Percentiles rank a stretch among this genome's conserved stretches.
phyloP scores from a whole-genome alignment of 2,797 vertebrate species.

The Hafferia zeledoni region DNA sequence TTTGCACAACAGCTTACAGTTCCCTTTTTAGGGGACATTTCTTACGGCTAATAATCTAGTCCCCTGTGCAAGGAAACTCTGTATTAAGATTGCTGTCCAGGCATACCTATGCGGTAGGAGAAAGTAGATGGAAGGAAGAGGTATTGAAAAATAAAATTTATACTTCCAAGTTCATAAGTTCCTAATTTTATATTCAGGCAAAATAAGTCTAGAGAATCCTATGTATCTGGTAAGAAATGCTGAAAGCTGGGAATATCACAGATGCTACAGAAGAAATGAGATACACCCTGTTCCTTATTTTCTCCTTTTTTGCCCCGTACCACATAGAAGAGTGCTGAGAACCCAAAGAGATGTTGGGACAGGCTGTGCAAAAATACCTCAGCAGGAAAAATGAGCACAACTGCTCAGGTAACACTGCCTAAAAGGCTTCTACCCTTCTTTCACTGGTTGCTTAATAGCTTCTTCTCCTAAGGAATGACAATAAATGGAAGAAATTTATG shows the following conservation, averaged over 20 bases:
- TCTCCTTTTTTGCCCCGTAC: background rate
- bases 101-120: background rate
- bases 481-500: background rate
- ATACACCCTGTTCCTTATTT: background rate
- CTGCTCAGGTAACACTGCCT: background rate
- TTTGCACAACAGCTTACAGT: background rate
- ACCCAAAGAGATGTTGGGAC: background rate
- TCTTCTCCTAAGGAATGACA: background rate
- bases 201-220: background rate
- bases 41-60: background rate
- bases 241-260: background rate
- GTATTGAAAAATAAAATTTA: background rate
- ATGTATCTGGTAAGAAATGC: background rate
- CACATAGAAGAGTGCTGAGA: background rate
- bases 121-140: background rate
- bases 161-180: background rate
- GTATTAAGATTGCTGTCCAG: background rate
- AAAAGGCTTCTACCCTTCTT: background rate
- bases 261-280: background rate
- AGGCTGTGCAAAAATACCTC: background rate
- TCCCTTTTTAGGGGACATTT: background rate
- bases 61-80: background rate
- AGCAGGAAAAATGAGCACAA: background rate
- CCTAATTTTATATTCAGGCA: background rate
- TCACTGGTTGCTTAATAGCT: background rate